Evolutionary conservation across 2,888 invertebrate genomes (phyloP).

Genomic region (Tridacna crocea): DNA sequence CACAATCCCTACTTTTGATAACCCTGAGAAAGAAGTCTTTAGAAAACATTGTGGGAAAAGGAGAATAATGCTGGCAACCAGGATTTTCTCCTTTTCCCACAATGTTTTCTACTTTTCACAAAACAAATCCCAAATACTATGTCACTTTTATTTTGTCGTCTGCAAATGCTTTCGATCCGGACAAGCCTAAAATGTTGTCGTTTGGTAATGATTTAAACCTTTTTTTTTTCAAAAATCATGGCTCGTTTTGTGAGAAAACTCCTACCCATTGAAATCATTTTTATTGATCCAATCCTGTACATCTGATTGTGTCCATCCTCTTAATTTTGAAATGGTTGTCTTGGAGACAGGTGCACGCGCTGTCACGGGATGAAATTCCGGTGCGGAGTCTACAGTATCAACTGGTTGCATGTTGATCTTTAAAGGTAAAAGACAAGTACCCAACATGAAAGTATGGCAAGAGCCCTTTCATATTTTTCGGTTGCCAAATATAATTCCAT

Average conservation of each 20-base stretch:
- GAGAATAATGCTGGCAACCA: neutral
- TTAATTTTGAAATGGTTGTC: conserved; percentile 34
- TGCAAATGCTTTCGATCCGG: too few species aligned
- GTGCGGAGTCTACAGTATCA: conserved; percentile 4
- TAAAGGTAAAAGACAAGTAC: too few species aligned
- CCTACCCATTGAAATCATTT: conserved; percentile 46
- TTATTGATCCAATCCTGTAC: conserved; percentile 51
- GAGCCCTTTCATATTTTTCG: too few species aligned
- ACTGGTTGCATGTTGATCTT: neutral
- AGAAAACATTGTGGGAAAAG: neutral
- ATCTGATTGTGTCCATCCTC: conserved; percentile 59
- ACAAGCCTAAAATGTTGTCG: too few species aligned
- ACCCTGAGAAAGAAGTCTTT: neutral
- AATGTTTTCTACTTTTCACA: neutral
- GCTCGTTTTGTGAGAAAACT: conserved; percentile 2
- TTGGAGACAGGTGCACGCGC: conserved; percentile 3
- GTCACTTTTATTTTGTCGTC: too few species aligned
- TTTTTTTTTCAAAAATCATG: too few species aligned
- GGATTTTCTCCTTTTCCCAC: neutral
- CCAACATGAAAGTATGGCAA: too few species aligned
- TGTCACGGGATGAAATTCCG: neutral
- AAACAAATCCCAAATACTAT: too few species aligned
- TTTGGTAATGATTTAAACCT: too few species aligned
- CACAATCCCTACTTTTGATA: too few species aligned
- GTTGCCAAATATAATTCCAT: too few species aligned